These are phyloP conservation scores for Syngnathoides biaculeatus DNA, from an alignment of 2,113 vertebrate species.

Conservation along the genomic window DNA sequence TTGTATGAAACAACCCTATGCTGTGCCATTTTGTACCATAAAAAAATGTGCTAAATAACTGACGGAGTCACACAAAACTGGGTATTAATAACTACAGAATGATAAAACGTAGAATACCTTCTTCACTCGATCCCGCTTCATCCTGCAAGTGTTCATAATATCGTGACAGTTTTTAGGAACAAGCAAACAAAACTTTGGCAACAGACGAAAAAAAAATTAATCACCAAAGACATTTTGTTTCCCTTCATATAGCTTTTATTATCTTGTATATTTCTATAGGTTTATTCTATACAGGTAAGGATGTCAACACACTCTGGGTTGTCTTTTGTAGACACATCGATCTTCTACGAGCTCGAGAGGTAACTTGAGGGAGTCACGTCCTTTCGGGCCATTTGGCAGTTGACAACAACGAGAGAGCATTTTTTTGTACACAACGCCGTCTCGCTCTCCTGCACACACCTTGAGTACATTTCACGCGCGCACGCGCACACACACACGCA, in stretches of 20 bases:
- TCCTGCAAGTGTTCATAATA: neutral
- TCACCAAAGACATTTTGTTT: slow-evolving; percentile 10
- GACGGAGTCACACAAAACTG: neutral
- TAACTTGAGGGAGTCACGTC: slow-evolving; percentile 51
- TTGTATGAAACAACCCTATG: no score
- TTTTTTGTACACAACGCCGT: slow-evolving; percentile 39
- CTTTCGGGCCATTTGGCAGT: slow-evolving; percentile 65
- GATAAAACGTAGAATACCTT: neutral
- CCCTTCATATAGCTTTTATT: slow-evolving; percentile 68
- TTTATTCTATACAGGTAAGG: slow-evolving; percentile 71
- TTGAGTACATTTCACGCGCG: slow-evolving; percentile 22
- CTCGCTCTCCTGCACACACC: slow-evolving; percentile 25
- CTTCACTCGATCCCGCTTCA: neutral
- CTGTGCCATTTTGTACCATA: neutral
- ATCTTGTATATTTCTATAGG: slow-evolving; percentile 69
- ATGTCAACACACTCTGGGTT: slow-evolving; percentile 58
- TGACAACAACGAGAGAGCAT: slow-evolving; percentile 62
- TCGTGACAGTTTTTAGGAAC: neutral
- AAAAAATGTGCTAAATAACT: neutral
- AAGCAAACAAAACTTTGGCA: neutral
- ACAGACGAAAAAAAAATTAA: neutral
- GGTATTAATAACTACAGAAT: no score
- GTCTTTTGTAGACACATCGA: slow-evolving; percentile 69
- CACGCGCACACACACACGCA: no score
- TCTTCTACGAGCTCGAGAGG: slow-evolving; percentile 61